A percentile compares a stretch with the other conserved stretches of the same genome.
These are phyloP conservation scores for Donacobius atricapilla DNA, from an alignment of 2,113 vertebrate genomes.

Conservation along the genomic window DNA sequence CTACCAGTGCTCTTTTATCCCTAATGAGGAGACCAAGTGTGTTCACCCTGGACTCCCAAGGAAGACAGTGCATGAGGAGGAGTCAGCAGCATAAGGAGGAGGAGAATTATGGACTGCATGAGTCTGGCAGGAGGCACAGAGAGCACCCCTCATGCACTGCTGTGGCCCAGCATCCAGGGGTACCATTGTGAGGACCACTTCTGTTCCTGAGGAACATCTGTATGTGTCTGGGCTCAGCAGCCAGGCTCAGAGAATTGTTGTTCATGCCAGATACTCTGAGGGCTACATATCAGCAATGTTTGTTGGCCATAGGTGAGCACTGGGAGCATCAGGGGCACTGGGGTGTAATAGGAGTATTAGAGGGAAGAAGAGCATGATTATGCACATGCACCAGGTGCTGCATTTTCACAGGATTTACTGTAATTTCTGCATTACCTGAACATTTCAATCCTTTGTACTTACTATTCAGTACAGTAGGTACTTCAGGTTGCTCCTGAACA, in stretches of 20 bases:
- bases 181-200: not conserved
- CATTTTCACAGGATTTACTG: not conserved
- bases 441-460: not conserved
- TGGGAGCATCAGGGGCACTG: not conserved
- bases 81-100: not conserved
- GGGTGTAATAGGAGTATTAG: not conserved
- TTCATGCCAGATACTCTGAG: not conserved
- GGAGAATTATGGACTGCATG: not conserved
- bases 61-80: not conserved
- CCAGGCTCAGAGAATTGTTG: not conserved
- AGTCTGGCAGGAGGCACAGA: not conserved
- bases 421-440: not conserved
- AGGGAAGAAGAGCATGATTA: not conserved
- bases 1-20: not conserved
- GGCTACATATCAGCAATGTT: not conserved
- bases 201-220: not conserved
- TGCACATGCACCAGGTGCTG: not conserved
- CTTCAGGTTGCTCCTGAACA: not conserved
- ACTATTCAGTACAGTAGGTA: not conserved
- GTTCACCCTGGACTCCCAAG: not conserved
- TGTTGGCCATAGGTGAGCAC: not conserved
- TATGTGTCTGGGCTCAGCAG: not conserved
- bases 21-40: not conserved
- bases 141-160: not conserved
- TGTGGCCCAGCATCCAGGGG: not conserved